Percentiles rank a stretch among this genome's conserved stretches.
Conservation (phyloP, 2,797 vertebrate species). For the Oryzias sinensis region DNA sequence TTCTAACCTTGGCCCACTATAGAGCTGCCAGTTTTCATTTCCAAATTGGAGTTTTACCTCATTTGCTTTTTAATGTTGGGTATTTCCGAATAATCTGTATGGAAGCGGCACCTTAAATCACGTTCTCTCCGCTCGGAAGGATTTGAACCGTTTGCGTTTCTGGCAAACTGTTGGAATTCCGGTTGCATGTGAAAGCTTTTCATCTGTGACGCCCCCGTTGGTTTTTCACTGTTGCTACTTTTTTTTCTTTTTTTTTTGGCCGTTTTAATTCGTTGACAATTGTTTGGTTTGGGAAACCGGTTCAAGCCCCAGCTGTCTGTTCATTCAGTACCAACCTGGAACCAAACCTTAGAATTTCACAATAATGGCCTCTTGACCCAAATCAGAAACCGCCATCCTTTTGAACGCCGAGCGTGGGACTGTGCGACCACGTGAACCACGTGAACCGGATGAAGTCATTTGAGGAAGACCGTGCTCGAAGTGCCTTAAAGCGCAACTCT, state of each 20-base stretch:
- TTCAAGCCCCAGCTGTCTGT: not conserved
- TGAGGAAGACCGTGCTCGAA: slow-evolving; percentile 2
- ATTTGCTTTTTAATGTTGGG: slow-evolving; percentile 59
- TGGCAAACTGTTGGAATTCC: slow-evolving; percentile 78
- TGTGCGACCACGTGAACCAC: too few relatives aligned
- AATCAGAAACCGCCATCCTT: not conserved
- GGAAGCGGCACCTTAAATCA: slow-evolving; percentile 75
- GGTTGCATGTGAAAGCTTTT: slow-evolving; percentile 70
- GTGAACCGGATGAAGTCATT: not conserved
- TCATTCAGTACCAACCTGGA: slow-evolving; percentile 24
- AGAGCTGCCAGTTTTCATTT: slow-evolving; percentile 38
- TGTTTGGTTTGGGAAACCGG: too few relatives aligned
- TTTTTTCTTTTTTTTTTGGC: slow-evolving; percentile 7
- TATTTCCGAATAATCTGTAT: slow-evolving; percentile 73
- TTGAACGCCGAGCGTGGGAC: too few relatives aligned
- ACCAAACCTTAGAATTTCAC: slow-evolving; percentile 16
- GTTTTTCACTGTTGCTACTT: slow-evolving; percentile 23
- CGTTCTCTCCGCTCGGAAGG: slow-evolving; percentile 58
- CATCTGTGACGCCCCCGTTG: slow-evolving; percentile 54
- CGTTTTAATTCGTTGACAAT: too few relatives aligned
- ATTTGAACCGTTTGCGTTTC: slow-evolving; percentile 54
- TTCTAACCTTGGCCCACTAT: slow-evolving; percentile 43
- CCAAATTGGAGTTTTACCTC: not conserved
- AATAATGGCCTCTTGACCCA: slow-evolving; percentile 13
- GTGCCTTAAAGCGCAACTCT: too few relatives aligned